A percentile compares a stretch with the other conserved stretches of the same genome.
These are phyloP conservation scores for Diabrotica virgifera DNA, from an alignment of 1,140 invertebrate genomes.

Conservation along the genomic window DNA sequence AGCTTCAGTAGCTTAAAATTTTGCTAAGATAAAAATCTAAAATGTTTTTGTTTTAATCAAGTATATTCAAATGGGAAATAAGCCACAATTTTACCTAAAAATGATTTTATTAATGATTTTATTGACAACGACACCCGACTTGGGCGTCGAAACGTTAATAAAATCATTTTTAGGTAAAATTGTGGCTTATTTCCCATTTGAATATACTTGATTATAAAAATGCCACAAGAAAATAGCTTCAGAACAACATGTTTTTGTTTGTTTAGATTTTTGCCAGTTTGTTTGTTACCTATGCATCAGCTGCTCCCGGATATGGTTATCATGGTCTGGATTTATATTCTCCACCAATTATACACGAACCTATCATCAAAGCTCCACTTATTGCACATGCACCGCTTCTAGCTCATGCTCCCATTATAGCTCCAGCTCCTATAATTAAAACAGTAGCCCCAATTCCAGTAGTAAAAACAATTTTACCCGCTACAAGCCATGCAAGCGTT, in stretches of 20 bases:
- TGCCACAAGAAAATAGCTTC: no score
- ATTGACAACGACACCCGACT: no score
- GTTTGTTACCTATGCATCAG: not conserved
- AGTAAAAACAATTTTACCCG: constrained; percentile 22
- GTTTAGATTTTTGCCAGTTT: constrained; percentile 1
- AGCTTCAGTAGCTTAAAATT: not conserved
- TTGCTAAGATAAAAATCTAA: not conserved
- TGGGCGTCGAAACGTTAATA: no score
- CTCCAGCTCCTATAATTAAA: constrained; percentile 17
- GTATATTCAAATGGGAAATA: no score
- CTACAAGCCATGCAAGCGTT: constrained; percentile 26
- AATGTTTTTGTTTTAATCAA: constrained; percentile 9
- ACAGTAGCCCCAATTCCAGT: constrained; percentile 7
- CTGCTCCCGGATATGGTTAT: constrained; percentile 14
- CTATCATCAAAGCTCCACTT: not conserved
- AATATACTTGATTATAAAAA: no score
- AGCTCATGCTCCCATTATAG: constrained; percentile 12
- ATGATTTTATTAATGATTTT: no score
- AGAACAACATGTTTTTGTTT: constrained; percentile 10
- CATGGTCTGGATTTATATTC: constrained; percentile 11
- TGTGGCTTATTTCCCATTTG: no score
- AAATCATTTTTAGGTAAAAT: no score
- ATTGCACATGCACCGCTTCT: constrained; percentile 7
- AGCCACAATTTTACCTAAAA: no score
- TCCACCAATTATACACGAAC: not conserved